These are phyloP conservation scores for Electrophaes corylata DNA, from an alignment of 2,888 invertebrate genomes.

Conservation along the genomic window DNA sequence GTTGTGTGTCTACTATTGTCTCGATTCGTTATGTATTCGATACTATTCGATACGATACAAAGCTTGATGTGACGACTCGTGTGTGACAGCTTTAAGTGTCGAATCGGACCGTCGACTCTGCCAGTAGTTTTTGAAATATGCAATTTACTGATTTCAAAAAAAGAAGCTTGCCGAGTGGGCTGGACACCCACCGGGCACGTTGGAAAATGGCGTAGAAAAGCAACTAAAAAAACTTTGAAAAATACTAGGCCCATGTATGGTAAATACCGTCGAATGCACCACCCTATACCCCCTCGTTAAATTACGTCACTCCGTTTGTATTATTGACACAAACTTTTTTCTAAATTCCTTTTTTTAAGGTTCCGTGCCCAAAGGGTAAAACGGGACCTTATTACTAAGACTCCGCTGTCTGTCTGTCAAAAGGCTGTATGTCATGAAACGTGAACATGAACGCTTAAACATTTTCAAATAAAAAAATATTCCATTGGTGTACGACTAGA, in stretches of 20 bases:
- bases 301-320: conserved; percentile 45
- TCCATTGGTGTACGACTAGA: no score
- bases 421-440: no score
- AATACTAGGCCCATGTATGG: conserved; percentile 75
- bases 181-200: conserved; percentile 65
- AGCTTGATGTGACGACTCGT: conserved; percentile 13
- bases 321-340: conserved; percentile 35
- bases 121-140: conserved; percentile 82
- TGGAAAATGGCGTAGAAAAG: conserved; percentile 74
- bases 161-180: conserved; percentile 49
- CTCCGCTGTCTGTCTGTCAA: no score
- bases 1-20: background rate
- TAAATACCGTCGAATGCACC: conserved; percentile 67
- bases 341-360: conserved; percentile 18
- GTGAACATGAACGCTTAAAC: no score
- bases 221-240: conserved; percentile 65
- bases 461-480: no score
- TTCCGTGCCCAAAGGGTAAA: no score
- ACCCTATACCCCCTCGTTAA: conserved; percentile 54
- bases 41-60: conserved; percentile 1
- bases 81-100: conserved; percentile 22
- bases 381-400: no score
- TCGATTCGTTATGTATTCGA: background rate
- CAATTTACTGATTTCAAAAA: conserved; percentile 82
- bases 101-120: conserved; percentile 40